Conservation (phyloP, 2,113 vertebrate genomes). For the Rhegmatorhina hoffmannsi region DNA sequence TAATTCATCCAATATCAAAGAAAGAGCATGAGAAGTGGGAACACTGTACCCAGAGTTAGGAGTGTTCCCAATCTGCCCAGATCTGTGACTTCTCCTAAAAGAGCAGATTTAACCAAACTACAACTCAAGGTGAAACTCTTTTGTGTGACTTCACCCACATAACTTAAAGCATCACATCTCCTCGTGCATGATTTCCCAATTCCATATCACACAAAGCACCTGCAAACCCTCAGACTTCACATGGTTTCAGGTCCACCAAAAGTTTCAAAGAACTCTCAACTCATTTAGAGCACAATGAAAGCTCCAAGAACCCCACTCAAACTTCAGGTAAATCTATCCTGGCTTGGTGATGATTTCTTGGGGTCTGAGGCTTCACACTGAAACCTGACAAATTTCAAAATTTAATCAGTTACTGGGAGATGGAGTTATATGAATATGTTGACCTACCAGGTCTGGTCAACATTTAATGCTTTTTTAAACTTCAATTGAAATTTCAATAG, state of each 20-base stretch:
- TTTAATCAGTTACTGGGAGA: neutral
- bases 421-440: neutral
- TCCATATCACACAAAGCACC: neutral
- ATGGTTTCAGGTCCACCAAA: neutral
- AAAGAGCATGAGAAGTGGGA: neutral
- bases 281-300: neutral
- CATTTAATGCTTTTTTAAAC: neutral
- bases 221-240: neutral
- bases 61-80: neutral
- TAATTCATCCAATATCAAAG: neutral
- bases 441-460: neutral
- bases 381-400: neutral
- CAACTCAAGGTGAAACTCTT: neutral
- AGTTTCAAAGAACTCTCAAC: fast-evolving
- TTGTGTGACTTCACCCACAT: too few species aligned
- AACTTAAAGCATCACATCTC: neutral
- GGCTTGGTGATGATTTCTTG: neutral
- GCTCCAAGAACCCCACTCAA: neutral
- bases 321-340: neutral
- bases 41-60: neutral
- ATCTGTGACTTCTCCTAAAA: neutral
- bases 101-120: neutral
- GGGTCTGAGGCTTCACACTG: neutral
- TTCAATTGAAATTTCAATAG: neutral
- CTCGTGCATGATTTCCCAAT: neutral